These are phyloP conservation scores for Entelurus aequoreus DNA, from an alignment of 2,113 vertebrate genomes.

Conservation along the genomic window DNA sequence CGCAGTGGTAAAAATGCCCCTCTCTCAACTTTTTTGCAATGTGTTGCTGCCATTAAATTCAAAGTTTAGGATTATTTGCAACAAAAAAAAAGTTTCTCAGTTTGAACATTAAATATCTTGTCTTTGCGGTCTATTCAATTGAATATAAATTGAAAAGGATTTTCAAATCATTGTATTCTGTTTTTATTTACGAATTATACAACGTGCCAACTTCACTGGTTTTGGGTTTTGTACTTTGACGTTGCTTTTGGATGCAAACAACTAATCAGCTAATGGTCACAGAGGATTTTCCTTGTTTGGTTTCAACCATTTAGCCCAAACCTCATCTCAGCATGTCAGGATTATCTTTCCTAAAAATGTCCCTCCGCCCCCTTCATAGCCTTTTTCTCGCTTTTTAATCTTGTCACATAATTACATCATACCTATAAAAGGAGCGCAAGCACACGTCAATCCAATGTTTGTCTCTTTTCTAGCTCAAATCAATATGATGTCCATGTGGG, in stretches of 20 bases:
- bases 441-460: constrained; percentile 16
- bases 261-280: background rate
- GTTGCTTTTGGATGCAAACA: background rate
- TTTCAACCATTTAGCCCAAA: background rate
- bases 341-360: constrained; percentile 3
- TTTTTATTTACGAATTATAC: too few species aligned
- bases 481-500: background rate
- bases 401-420: constrained; percentile 18
- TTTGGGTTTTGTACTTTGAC: background rate
- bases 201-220: too few species aligned
- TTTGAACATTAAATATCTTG: too few species aligned
- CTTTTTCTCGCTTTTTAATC: background rate
- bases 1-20: too few species aligned
- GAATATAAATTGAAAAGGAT: too few species aligned
- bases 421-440: constrained; percentile 4
- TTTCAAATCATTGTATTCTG: too few species aligned
- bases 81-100: too few species aligned
- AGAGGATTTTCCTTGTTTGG: background rate
- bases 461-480: constrained; percentile 3
- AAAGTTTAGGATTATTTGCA: too few species aligned
- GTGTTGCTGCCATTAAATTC: too few species aligned
- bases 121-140: too few species aligned
- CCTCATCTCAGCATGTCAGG: background rate
- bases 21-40: too few species aligned
- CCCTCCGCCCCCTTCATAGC: background rate